Percentiles rank a stretch among this genome's conserved stretches.
phyloP scores from a whole-genome alignment of 2,888 invertebrate species.

The Mythimna albipuncta region DNA sequence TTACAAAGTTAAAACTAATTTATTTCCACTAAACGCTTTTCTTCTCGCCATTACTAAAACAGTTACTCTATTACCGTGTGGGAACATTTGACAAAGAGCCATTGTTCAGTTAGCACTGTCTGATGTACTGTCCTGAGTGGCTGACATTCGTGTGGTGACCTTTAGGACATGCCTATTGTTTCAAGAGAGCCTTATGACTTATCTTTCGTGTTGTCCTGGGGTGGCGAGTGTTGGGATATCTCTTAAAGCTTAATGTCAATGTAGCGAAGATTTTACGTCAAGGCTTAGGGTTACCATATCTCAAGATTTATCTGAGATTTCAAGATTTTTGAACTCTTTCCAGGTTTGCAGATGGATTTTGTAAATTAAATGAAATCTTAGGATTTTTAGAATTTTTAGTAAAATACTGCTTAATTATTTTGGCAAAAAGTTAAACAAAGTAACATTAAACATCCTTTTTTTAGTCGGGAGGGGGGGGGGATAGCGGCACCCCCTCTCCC shows the following conservation, averaged over 20 bases:
- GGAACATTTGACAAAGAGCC: conserved; percentile 73
- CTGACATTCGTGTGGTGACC: conserved; percentile 62
- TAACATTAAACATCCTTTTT: no score
- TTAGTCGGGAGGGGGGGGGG: no score
- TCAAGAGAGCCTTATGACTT: conserved; percentile 33
- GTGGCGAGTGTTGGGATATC: not conserved
- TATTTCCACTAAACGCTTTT: conserved; percentile 55
- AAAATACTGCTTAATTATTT: no score
- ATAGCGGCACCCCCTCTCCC: no score
- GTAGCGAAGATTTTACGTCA: not conserved
- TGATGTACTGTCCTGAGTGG: conserved; percentile 53
- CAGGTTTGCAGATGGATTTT: no score
- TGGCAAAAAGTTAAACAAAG: no score
- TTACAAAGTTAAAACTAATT: conserved; percentile 17
- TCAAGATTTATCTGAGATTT: no score
- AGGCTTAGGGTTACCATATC: no score
- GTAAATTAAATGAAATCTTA: no score
- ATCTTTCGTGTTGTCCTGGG: conserved; percentile 39
- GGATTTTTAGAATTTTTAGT: no score
- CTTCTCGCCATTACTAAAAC: conserved; percentile 56
- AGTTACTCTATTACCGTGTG: conserved; percentile 66
- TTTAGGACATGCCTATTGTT: conserved; percentile 53
- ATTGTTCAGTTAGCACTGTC: conserved; percentile 66
- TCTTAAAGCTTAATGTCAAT: not conserved
- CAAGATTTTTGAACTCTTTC: no score